Base-by-base conservation (phyloP, 1,140 invertebrate genomes). In the Drosophila setifemur region DNA sequence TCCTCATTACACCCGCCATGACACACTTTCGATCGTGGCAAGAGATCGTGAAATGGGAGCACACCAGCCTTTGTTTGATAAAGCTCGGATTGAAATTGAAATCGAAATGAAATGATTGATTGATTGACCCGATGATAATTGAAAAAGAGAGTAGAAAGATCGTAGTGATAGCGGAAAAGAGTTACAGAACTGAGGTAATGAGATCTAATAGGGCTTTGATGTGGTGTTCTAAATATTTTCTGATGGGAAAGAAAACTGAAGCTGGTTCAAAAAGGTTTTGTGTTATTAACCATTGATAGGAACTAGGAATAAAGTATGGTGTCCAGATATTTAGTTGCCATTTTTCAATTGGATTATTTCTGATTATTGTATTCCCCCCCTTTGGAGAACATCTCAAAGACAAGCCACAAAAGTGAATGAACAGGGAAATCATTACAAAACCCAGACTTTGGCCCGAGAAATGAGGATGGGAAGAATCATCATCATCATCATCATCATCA, bases 1-100 rank as follows among this genome's bases (percentile, higher is more conserved):
- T 64, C 69, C 76, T 82, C 77, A 72, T 82, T 75, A 82, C 58
- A 81, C 71, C 66, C 76, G 77, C 76, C 43, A 61, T 81, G 76
- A 79, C 76, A 76, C 53, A 79, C 50, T 78, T 78, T 69, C 26
- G 50, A 47, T 29, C 39, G 47, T 71, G 57, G 44, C 31, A 35
- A 44, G 50, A 77, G 77, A 66, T 82, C 79, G 63, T 85, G 78
- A 85, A 71, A 72, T 64, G 28, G 35, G 63, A 60, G 43, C 48
- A 75, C n/a, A 37, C 12, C 53, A 54, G 47, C 31, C 21, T 39
- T 64, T 64, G 37, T 61, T 45, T 77, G 40, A 71, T 47, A 43
- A 66, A 71, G 45, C 29, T 60, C 6, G 29, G 37, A 66, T 40
- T 66, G 60, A 64, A 44, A 66, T 40, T 66, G 60, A 64, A 64